These are phyloP conservation scores for Muscicapa adusta DNA, from an alignment of 2,113 vertebrate genomes.

Conservation along the genomic window DNA sequence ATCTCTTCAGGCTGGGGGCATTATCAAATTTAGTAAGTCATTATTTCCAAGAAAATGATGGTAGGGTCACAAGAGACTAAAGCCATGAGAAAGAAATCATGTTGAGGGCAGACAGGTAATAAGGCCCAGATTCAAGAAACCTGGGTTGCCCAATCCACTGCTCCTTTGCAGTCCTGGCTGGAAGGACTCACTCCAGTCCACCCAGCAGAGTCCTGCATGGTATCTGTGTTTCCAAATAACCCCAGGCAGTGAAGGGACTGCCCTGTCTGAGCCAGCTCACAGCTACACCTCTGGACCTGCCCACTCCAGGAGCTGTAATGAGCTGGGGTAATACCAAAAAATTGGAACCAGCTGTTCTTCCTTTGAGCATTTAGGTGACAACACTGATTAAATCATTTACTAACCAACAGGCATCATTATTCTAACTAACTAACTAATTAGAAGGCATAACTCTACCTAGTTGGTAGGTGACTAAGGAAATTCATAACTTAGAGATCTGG, in stretches of 20 bases:
- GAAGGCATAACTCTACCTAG: not conserved
- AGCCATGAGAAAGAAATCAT: not conserved
- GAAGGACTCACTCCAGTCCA: not conserved
- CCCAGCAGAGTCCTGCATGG: not conserved
- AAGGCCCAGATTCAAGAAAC: not conserved
- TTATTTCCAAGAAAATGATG: not conserved
- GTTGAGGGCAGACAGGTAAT: not conserved
- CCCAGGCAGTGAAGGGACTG: not conserved
- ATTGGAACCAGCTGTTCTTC: not conserved
- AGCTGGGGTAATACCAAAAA: not conserved
- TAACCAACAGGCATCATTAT: not conserved
- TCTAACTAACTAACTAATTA: not conserved
- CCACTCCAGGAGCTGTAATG: not conserved
- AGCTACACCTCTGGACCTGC: not conserved
- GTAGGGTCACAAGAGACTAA: not conserved
- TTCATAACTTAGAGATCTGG: not conserved
- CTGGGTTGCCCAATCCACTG: not conserved
- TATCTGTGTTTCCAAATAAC: not conserved
- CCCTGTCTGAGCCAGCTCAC: not conserved
- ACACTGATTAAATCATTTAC: not conserved
- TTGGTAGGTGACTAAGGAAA: not conserved
- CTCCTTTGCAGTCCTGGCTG: not conserved
- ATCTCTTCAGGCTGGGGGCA: not conserved
- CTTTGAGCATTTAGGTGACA: not conserved
- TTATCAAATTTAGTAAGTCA: not conserved